Conservation (phyloP, 2,113 vertebrate species). For the Vimba vimba region DNA sequence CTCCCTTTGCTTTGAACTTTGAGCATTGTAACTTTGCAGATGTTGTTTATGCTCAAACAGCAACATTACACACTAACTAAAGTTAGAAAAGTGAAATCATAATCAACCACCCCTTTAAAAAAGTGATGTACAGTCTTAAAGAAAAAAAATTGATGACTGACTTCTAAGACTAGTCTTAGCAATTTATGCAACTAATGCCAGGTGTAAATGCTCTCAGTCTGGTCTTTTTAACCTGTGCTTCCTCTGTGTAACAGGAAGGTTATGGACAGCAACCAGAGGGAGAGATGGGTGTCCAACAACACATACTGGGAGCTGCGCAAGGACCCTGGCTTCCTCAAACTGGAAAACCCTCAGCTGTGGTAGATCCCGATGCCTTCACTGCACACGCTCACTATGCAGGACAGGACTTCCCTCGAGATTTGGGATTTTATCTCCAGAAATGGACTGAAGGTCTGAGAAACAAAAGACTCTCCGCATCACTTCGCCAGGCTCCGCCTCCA, state of each 20-base stretch:
- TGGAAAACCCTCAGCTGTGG: conserved; percentile 91
- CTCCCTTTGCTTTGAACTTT: too few species aligned
- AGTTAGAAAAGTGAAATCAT: too few species aligned
- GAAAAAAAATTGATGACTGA: too few species aligned
- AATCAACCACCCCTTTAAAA: too few species aligned
- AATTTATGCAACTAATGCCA: too few species aligned
- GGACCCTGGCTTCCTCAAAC: conserved; percentile 96
- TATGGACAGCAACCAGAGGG: conserved; percentile 90
- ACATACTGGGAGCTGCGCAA: conserved; percentile 97
- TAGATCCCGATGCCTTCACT: conserved; percentile 80
- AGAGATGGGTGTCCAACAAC: conserved; percentile 95
- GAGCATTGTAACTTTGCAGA: too few species aligned
- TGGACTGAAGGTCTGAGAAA: background rate
- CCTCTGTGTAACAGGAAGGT: conserved; percentile 84
- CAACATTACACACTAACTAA: too few species aligned
- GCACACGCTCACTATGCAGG: conserved; percentile 89
- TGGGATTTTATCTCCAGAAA: conserved; percentile 9
- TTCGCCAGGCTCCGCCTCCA: conserved; percentile 48
- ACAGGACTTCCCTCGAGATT: conserved; percentile 52
- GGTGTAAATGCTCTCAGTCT: too few species aligned
- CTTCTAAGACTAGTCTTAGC: too few species aligned
- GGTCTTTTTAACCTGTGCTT: background rate
- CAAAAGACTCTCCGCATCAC: conserved; percentile 25
- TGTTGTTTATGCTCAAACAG: too few species aligned
- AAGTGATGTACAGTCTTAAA: too few species aligned